Percentiles rank a stretch among this genome's conserved stretches.
Conservation (phyloP, 2,888 invertebrate genomes). For the Zeuzera pyrina region DNA sequence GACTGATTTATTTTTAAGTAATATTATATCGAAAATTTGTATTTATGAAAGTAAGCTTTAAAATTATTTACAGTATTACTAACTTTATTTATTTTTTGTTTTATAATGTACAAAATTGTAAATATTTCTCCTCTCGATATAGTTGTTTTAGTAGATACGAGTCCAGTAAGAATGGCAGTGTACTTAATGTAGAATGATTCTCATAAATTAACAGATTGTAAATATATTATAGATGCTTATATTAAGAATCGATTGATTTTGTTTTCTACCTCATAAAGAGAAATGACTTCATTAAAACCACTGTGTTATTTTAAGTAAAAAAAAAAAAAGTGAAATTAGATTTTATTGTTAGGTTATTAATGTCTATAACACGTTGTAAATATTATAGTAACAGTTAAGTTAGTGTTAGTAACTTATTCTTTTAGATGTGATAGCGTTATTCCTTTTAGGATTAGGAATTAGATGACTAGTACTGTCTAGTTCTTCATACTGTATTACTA, state of each 20-base stretch:
- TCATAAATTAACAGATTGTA: slow-evolving; percentile 25
- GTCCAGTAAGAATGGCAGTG: no score
- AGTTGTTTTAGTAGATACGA: no score
- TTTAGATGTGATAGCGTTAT: slow-evolving; percentile 63
- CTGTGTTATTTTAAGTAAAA: background rate
- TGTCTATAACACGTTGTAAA: slow-evolving; percentile 10
- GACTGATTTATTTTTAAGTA: slow-evolving; percentile 46
- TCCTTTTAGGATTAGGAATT: slow-evolving; percentile 26
- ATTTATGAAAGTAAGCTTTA: slow-evolving; percentile 53
- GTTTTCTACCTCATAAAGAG: slow-evolving; percentile 65
- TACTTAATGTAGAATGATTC: no score
- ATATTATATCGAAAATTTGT: slow-evolving; percentile 12
- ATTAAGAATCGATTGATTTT: slow-evolving; percentile 31
- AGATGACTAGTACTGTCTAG: slow-evolving; percentile 18
- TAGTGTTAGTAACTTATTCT: slow-evolving; percentile 52
- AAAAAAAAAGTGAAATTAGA: background rate
- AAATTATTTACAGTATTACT: slow-evolving; percentile 70
- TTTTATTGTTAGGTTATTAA: background rate
- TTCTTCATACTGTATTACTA: no score
- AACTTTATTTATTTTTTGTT: slow-evolving; percentile 53
- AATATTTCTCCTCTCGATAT: no score
- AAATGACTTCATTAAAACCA: slow-evolving; percentile 22
- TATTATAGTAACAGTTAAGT: slow-evolving; percentile 10
- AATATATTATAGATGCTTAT: slow-evolving; percentile 32
- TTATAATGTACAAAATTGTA: slow-evolving; percentile 58